phyloP scores from a whole-genome alignment of 1,140 invertebrate genomes.

The Rhopalosiphum padi region DNA sequence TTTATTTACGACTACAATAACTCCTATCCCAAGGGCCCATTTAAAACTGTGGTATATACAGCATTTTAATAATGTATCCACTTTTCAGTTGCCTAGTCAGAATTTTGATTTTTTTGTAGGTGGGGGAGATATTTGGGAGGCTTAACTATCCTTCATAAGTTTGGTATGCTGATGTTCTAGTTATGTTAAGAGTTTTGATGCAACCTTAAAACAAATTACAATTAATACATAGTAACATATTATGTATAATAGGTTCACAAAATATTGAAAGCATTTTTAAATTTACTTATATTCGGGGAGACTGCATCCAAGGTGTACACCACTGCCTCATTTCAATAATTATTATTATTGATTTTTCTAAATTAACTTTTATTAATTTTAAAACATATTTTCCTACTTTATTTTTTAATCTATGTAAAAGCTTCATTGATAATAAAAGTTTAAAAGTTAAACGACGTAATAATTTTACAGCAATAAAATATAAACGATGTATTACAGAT shows the following conservation, averaged over 20 bases:
- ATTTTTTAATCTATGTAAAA: neutral
- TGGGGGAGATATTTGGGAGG: rapidly evolving
- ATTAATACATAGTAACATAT: neutral
- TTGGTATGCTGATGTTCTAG: neutral
- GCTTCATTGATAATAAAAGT: neutral
- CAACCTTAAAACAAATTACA: neutral
- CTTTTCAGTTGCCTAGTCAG: neutral
- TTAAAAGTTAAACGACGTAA: neutral
- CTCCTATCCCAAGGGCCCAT: neutral
- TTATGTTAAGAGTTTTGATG: too few relatives aligned
- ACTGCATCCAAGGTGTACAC: neutral
- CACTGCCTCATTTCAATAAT: neutral
- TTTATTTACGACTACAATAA: neutral
- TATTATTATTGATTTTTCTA: neutral
- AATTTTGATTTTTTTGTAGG: neutral
- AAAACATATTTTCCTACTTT: neutral
- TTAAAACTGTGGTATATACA: too few relatives aligned
- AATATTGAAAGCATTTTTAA: neutral
- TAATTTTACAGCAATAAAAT: neutral
- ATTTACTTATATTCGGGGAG: neutral
- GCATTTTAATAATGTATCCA: too few relatives aligned
- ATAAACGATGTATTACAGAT: neutral
- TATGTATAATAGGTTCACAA: neutral
- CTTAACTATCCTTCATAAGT: neutral
- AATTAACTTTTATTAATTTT: neutral